Evolutionary conservation across 2,797 vertebrate species (phyloP), one percentile per base, ranked within the genome.

Genomic region (Gymnoscopelus microlampas): DNA sequence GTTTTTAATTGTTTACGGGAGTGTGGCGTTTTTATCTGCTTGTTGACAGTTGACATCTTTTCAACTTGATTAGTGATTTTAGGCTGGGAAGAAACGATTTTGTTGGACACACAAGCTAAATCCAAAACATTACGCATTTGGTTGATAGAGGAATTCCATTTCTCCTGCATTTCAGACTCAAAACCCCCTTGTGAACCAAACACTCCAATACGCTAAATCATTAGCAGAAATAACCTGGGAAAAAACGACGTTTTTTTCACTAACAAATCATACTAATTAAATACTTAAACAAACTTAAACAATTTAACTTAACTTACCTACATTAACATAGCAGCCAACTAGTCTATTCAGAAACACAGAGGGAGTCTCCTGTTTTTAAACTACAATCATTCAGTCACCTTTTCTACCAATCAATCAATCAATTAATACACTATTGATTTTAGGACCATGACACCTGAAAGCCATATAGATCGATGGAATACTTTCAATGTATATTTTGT

Each of bases 321-420:
- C 3, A 29, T 32, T 29, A 57, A 57, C 1, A 57, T 57, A 78
- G 54, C 70, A 74, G 61, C 32, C 10, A 44, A 14, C 70, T 64
- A 62, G 53, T 74, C 59, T n/a, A 39, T 15, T 0, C 2, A 56
- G 26, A 67, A 65, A 54, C 29, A 10, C 23, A 57, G 8, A 3
- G 4, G 79, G 39, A 60, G 65, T 63, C 51, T 68, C 14, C 14
- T 19, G 65, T 75, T 73, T 63, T 47, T 44, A 66, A 78, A 64
- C 61, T 72, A 81, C 78, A 77, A 68, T 26, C 26, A 32, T 12
- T 79, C 74, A 66, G 29, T 59, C 57, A 72, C 49, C 48, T 56
- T 62, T 57, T 11, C 6, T 11, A 2, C 29, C 51, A 32, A 48
- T n/a, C n/a, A 32, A 8, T 35, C 53, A 59, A 69, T 53, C 8